Base-by-base conservation (phyloP, 2,888 invertebrate species). In the Drosophila colorata region DNA sequence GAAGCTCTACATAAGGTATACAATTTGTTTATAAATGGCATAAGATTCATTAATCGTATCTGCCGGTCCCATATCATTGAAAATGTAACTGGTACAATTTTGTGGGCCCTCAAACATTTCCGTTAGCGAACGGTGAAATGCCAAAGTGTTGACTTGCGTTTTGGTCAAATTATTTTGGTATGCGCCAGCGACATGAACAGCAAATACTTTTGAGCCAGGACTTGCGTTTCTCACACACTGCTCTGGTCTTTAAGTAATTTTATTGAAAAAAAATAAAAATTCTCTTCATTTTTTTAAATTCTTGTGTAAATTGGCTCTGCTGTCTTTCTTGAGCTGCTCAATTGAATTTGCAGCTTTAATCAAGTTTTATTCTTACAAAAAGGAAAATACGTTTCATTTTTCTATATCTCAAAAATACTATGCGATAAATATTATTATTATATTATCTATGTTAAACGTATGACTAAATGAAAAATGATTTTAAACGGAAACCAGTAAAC, bases 61-160 rank as follows among this genome's bases (percentile, higher is more conserved):
- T 31, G 51, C 46, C 51, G 44, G 38, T 43, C 51, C 48, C 20
- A 49, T 53, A 64, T 56, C 59, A 70, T 69, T 78, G 60, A 18
- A 72, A 82, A 76, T 80, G 73, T 81, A 81, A 78, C 67, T 86
- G 73, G 67, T 72, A 77, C 74, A 72, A 40, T 64, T 75, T 56
- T 51, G 14, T 28, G 40, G 31, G 41, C 43, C 35, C 16, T 57
- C 43, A 55, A 60, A 18, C 13, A 61, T 69, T 64, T 64, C 58
- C 65, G 65, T 58, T 66, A 52, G 46, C 41, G 60, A 43, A n/a
- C 28, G 38, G 49, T 58, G 37, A 75, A 78, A 77, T 84, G 35
- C 74, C 72, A 73, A 85, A 66, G 61, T 71, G 73, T 69, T 73
- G 65, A 77, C 44, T 60, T 52, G 44, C 6, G 28, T 46, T 65